A percentile compares a stretch with the other conserved stretches of the same genome.
Conservation (phyloP, 2,888 invertebrate species). For the Acronicta alni region DNA sequence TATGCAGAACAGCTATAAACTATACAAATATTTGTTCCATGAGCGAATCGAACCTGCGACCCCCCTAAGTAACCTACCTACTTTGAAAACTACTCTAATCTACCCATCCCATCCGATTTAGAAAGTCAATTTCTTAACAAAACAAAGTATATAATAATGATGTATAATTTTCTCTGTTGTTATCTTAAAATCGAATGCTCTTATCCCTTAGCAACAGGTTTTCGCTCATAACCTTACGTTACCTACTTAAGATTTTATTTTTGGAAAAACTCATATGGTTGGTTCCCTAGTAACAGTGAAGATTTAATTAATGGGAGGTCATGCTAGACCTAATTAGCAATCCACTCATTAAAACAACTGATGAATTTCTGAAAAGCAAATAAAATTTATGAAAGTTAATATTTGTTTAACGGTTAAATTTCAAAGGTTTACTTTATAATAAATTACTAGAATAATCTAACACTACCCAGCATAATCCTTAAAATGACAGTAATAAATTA, state of each 20-base stretch:
- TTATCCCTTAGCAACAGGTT: background rate
- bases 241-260: no score
- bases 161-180: background rate
- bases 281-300: conserved; percentile 15
- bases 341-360: conserved; percentile 18
- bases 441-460: conserved; percentile 24
- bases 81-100: no score
- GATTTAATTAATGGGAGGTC: background rate
- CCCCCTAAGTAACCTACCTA: no score
- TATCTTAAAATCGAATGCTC: background rate
- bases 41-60: no score
- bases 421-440: conserved; percentile 22
- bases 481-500: conserved; percentile 50
- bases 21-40: no score
- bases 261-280: background rate
- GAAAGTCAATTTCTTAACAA: no score
- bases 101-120: no score
- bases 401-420: conserved; percentile 28
- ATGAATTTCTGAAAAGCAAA: conserved; percentile 12
- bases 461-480: conserved; percentile 21
- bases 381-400: conserved; percentile 23
- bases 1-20: no score
- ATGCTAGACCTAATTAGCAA: conserved; percentile 15
- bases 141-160: no score
- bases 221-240: no score